Evolutionary conservation across 2,888 invertebrate genomes (phyloP).

Genomic region (Eulithis testata): DNA sequence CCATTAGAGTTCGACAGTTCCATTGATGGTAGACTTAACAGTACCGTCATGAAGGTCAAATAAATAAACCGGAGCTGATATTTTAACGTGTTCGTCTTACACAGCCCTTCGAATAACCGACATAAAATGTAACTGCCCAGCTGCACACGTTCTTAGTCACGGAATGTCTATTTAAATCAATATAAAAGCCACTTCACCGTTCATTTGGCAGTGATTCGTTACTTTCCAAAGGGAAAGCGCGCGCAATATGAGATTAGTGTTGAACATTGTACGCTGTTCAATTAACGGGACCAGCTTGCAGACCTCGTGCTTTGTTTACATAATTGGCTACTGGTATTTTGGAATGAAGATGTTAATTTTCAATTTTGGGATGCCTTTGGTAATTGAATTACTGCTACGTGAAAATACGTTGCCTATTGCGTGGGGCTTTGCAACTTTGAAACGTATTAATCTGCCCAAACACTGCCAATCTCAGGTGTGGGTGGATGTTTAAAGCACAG

Average conservation of each 20-base stretch:
- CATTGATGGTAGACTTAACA: no score
- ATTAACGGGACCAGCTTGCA: constrained; percentile 72
- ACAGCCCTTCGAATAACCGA: constrained; percentile 8
- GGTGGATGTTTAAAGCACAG: neutral
- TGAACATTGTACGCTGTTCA: constrained; percentile 61
- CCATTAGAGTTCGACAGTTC: neutral
- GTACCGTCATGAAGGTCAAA: neutral
- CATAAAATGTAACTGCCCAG: constrained; percentile 22
- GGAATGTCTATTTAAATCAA: constrained; percentile 42
- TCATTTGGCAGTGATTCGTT: constrained; percentile 60
- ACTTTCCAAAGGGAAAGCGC: constrained; percentile 80
- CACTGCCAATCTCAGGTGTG: no score
- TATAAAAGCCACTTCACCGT: constrained; percentile 42
- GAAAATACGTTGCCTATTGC: constrained; percentile 5
- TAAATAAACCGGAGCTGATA: neutral
- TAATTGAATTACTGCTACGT: constrained; percentile 21
- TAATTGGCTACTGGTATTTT: constrained; percentile 40
- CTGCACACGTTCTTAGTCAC: constrained; percentile 21
- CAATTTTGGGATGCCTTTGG: constrained; percentile 26
- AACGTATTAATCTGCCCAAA: neutral
- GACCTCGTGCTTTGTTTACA: constrained; percentile 46
- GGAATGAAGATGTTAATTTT: constrained; percentile 36
- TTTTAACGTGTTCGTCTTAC: constrained; percentile 8
- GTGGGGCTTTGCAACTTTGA: neutral
- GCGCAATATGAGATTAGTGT: constrained; percentile 70